Evolutionary conservation across 2,797 vertebrate genomes (phyloP).

Genomic region (Enteromius viviparus): DNA sequence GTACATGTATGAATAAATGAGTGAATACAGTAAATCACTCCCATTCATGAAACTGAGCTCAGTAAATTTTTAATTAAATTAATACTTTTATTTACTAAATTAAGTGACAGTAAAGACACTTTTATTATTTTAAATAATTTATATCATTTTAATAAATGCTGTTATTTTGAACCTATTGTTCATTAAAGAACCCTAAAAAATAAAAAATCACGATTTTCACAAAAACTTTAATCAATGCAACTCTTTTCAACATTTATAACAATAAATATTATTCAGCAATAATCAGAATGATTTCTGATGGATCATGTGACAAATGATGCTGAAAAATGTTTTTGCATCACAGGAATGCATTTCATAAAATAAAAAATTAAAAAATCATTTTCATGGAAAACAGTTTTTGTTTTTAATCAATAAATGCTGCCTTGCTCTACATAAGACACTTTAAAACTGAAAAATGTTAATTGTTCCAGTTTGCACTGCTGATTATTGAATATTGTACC

Average conservation of each 20-base stretch:
- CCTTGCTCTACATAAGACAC: too few relatives aligned
- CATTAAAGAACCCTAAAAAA: neutral
- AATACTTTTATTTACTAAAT: neutral
- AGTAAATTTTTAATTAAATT: neutral
- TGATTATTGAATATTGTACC: too few relatives aligned
- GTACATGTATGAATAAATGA: too few relatives aligned
- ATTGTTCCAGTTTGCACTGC: too few relatives aligned
- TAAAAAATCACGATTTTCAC: neutral
- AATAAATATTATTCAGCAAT: too few relatives aligned
- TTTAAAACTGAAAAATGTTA: too few relatives aligned
- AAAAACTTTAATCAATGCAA: neutral
- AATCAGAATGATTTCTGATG: neutral
- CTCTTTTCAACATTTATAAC: too few relatives aligned
- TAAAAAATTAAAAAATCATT: neutral
- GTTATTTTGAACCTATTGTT: neutral
- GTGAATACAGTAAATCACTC: too few relatives aligned
- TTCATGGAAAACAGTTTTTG: neutral
- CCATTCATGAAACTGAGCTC: neutral
- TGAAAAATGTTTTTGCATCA: neutral
- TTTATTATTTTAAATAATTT: neutral
- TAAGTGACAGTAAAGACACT: neutral
- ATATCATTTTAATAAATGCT: neutral
- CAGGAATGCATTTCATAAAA: neutral
- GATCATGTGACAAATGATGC: neutral
- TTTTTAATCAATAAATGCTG: neutral